phyloP scores from a whole-genome alignment of 2,797 vertebrate species.

The Geranospiza caerulescens region DNA sequence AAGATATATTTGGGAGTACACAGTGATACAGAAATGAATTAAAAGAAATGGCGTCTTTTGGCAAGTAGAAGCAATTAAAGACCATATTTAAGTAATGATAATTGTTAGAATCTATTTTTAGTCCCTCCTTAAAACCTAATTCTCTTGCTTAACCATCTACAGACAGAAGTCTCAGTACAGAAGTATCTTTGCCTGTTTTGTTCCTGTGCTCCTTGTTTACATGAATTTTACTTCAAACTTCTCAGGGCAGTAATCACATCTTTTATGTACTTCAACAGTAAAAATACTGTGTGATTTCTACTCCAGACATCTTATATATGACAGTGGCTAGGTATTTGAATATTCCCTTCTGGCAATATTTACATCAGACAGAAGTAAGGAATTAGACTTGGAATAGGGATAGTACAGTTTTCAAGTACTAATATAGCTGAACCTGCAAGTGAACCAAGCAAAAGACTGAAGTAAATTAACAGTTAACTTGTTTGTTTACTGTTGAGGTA shows the following conservation, averaged over 20 bases:
- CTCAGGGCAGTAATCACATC: neutral
- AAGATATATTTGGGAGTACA: constrained; percentile 11
- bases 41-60: neutral
- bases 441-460: neutral
- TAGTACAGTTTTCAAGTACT: neutral
- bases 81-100: neutral
- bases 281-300: neutral
- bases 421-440: neutral
- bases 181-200: neutral
- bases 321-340: neutral
- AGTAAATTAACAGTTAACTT: neutral
- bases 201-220: neutral
- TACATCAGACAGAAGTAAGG: neutral
- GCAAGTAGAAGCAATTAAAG: neutral
- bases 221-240: neutral
- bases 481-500: neutral
- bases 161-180: neutral
- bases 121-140: neutral
- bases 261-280: neutral
- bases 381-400: neutral
- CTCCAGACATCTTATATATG: neutral
- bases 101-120: neutral
- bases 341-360: neutral
- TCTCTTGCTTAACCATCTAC: neutral
- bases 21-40: constrained; percentile 3